Evolutionary conservation across 1,140 invertebrate species (phyloP).

Genomic region (Drosophila dunni): DNA sequence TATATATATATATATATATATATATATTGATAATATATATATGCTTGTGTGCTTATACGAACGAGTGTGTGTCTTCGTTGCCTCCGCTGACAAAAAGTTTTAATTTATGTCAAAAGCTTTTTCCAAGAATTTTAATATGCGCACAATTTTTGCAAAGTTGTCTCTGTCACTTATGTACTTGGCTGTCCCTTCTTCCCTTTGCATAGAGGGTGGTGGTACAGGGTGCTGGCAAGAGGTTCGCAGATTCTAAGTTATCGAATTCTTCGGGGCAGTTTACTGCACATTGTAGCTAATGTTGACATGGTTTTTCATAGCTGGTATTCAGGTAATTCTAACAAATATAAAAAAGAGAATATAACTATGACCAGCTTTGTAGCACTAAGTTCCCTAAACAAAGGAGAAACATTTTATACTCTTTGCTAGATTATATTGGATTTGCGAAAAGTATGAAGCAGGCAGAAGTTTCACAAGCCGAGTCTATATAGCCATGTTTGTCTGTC

Average conservation of each 20-base stretch:
- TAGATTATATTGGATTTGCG: too few relatives aligned
- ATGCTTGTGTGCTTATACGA: conserved; percentile 9
- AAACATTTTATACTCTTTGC: too few relatives aligned
- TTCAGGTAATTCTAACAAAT: neutral
- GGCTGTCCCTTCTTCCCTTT: conserved; percentile 18
- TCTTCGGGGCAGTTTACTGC: conserved; percentile 32
- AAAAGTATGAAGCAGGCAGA: too few relatives aligned
- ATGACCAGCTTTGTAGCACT: neutral
- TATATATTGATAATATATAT: neutral
- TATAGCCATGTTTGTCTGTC: too few relatives aligned
- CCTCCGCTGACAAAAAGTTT: conserved; percentile 69
- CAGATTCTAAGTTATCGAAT: conserved; percentile 44
- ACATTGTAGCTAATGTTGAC: conserved; percentile 7
- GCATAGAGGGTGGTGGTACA: neutral
- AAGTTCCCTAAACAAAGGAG: too few relatives aligned
- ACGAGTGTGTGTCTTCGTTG: conserved; percentile 7
- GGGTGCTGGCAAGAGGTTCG: neutral
- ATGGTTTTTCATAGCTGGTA: neutral
- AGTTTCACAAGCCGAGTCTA: too few relatives aligned
- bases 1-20: neutral
- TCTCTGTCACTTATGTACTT: conserved; percentile 51
- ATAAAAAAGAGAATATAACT: neutral
- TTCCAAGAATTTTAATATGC: conserved; percentile 84
- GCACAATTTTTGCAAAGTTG: conserved; percentile 79
- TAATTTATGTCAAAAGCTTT: conserved; percentile 84